phyloP scores from a whole-genome alignment of 2,888 invertebrate genomes.

The Aromia moschata region DNA sequence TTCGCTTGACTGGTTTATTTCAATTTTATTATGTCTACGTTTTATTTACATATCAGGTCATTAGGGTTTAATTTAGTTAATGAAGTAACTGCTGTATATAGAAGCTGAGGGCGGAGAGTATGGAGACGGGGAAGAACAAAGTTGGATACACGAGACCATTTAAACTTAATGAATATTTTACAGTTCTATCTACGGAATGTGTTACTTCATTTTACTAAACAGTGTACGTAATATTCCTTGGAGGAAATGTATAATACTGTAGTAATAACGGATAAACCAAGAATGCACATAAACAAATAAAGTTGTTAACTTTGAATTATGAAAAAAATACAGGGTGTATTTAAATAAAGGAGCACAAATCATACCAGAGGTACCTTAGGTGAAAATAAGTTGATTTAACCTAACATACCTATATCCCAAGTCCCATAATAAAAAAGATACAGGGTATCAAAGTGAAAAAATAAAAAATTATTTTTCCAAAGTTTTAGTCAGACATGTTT shows the following conservation, averaged over 20 bases:
- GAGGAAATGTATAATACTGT: not conserved
- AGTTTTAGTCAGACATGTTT: too few relatives aligned
- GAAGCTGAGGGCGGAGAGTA: conserved; percentile 22
- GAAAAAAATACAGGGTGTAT: too few relatives aligned
- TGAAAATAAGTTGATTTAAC: too few relatives aligned
- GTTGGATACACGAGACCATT: conserved; percentile 40
- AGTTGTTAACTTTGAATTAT: conserved; percentile 6
- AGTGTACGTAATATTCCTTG: conserved; percentile 1
- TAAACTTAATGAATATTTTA: conserved; percentile 45
- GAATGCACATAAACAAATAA: conserved; percentile 7
- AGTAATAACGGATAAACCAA: conserved; percentile 14
- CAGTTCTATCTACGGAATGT: conserved; percentile 41
- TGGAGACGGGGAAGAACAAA: conserved; percentile 30
- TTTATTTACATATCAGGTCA: conserved; percentile 21
- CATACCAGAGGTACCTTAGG: too few relatives aligned
- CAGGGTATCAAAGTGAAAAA: too few relatives aligned
- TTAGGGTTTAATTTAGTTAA: conserved; percentile 39
- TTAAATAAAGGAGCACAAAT: too few relatives aligned
- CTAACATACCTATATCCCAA: too few relatives aligned
- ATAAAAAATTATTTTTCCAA: too few relatives aligned
- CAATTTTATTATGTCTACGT: too few relatives aligned
- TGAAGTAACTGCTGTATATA: conserved; percentile 36
- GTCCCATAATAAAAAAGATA: too few relatives aligned
- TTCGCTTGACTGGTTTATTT: too few relatives aligned
- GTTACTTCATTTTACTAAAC: conserved; percentile 15